Base-by-base conservation (phyloP, 1,140 invertebrate genomes). In the Leucophenga varia region DNA sequence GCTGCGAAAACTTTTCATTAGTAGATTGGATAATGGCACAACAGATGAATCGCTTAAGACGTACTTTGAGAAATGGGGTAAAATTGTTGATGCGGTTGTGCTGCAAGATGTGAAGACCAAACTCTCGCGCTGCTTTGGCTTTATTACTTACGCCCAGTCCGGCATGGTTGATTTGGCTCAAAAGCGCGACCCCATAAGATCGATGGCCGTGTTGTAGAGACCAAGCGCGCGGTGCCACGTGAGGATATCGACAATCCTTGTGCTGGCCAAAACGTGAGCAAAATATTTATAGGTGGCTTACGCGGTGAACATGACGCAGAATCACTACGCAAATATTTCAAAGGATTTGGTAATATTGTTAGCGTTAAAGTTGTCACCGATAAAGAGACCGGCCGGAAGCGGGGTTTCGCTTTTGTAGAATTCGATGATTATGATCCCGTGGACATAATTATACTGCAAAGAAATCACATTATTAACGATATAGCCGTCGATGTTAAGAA, bases 41-140 rank as follows among this genome's bases (percentile, higher is more conserved):
- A 93, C 89, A 20, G 94, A 97, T 74, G 89, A 94, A 22, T 89
- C 89, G 9, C 73, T 98, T 7, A 93, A 94, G 68, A 86, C 87
- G 54, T 92, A 96, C 78, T 98, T 96, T 79, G 88, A 90, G 67
- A 86, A 95, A 83, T 98, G 89, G 89, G 95, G 95, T 19, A 91
- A 95, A 70, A 91, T 98, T 57, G 89, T 94, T 0, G 95, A 98
- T 78, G 92, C 94, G 34, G 91, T 98, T n/a, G 95, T 98, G 0
- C 97, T 98, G 94, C 93, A 92, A 65, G 95, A 98, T 77, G 89
- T 93, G 1, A 87, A 91, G 58, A 95, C 93, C 1, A 90, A 89
- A 60, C 76, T 86, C 52, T 96, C 93, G 2, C 79, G 94, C 59
- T 93, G 94, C 1, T 97, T 97, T 81, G 94, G 94, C n/a, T 97